phyloP scores from a whole-genome alignment of 2,888 invertebrate genomes.

The Neoascia interrupta region DNA sequence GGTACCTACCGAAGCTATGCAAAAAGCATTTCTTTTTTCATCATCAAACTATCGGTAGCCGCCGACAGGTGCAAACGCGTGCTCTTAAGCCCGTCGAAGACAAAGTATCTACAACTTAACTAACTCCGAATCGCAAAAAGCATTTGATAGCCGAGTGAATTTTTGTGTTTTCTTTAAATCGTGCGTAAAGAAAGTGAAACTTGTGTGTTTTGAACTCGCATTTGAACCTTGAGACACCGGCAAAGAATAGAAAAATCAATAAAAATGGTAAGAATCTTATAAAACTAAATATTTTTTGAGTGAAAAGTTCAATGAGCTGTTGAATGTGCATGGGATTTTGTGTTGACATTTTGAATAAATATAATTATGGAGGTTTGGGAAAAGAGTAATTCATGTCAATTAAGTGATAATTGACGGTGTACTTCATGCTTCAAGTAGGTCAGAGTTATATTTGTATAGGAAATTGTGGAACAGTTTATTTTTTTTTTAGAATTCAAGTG shows the following conservation, averaged over 20 bases:
- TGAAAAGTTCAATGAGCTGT: too few relatives aligned
- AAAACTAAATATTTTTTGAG: not conserved
- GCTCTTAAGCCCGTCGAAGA: not conserved
- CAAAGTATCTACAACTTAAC: not conserved
- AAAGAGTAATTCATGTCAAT: too few relatives aligned
- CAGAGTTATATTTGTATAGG: too few relatives aligned
- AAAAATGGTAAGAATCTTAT: conserved; percentile 38
- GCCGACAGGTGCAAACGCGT: conserved; percentile 41
- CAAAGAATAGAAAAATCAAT: not conserved
- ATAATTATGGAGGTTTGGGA: too few relatives aligned
- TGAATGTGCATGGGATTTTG: too few relatives aligned
- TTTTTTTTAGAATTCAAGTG: too few relatives aligned
- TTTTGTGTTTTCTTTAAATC: conserved; percentile 6
- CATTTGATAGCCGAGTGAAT: not conserved
- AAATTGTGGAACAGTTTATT: too few relatives aligned
- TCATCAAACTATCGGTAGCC: conserved; percentile 45
- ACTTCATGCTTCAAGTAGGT: too few relatives aligned
- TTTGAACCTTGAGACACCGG: conserved; percentile 4
- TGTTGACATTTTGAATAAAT: too few relatives aligned
- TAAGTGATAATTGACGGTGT: too few relatives aligned
- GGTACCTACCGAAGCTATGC: conserved; percentile 21
- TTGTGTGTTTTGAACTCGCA: conserved; percentile 14
- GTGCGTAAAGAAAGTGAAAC: conserved; percentile 40
- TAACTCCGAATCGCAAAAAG: too few relatives aligned
- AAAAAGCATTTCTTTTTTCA: conserved; percentile 30